A percentile compares a stretch with the other conserved stretches of the same genome.
phyloP scores from a whole-genome alignment of 2,888 invertebrate genomes.

The Lepidonotus clava region DNA sequence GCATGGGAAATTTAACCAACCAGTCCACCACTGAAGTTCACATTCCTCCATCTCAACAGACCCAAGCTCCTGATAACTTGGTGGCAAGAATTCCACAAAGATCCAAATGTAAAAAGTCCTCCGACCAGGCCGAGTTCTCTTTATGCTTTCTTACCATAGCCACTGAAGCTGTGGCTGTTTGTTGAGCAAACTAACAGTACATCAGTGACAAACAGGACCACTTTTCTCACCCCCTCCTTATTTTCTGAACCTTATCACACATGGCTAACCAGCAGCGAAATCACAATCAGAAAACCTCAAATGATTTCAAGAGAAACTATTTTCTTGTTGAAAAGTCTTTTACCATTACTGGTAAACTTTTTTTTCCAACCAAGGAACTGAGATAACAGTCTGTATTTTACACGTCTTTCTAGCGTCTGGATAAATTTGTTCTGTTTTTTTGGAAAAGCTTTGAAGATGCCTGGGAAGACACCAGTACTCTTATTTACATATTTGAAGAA shows the following conservation, averaged over 20 bases:
- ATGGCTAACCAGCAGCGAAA: neutral
- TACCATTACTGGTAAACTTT: neutral
- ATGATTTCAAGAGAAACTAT: neutral
- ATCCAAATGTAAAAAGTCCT: neutral
- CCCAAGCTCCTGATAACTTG: neutral
- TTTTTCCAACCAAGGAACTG: neutral
- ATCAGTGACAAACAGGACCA: neutral
- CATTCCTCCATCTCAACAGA: slow-evolving; percentile 24
- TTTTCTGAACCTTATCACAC: neutral
- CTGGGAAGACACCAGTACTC: no score
- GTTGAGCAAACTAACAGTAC: slow-evolving; percentile 1
- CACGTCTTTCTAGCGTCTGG: neutral
- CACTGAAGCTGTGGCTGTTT: neutral
- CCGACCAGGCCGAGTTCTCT: neutral
- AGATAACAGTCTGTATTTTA: neutral
- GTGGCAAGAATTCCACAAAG: slow-evolving; percentile 23
- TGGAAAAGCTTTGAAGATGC: no score
- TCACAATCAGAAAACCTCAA: slow-evolving; percentile 5
- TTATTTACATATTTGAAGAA: no score
- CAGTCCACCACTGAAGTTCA: neutral
- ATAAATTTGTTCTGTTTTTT: neutral
- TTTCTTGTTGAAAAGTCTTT: slow-evolving; percentile 14
- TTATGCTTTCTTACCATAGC: neutral
- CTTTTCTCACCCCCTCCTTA: neutral
- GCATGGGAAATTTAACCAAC: slow-evolving; percentile 7